Conservation (phyloP, 1,140 invertebrate species). For the Zaprionus tsacasi region DNA sequence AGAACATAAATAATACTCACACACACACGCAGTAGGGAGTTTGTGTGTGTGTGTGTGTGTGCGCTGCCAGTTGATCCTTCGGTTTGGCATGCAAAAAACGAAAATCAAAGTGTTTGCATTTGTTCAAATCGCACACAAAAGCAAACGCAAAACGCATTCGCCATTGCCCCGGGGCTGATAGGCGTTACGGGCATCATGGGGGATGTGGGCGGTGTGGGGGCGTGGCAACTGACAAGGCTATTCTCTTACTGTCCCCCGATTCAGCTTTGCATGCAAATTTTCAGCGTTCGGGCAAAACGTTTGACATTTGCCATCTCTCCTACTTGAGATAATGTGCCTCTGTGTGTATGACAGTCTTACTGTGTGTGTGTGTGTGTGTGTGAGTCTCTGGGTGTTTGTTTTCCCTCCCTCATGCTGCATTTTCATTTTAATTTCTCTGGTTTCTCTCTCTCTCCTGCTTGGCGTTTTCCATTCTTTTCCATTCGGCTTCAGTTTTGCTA, state of each 20-base stretch:
- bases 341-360: slow-evolving; percentile 22
- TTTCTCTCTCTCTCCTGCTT: neutral
- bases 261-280: slow-evolving; percentile 73
- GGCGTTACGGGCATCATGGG: no score
- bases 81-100: slow-evolving; percentile 37
- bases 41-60: slow-evolving; percentile 38
- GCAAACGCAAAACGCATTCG: slow-evolving; percentile 56
- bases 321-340: slow-evolving; percentile 71
- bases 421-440: slow-evolving; percentile 14
- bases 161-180: neutral
- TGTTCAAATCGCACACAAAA: slow-evolving; percentile 75
- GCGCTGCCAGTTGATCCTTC: slow-evolving; percentile 65
- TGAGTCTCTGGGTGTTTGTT: slow-evolving; percentile 2
- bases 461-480: slow-evolving; percentile 25
- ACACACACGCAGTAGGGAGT: slow-evolving; percentile 42
- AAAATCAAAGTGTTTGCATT: slow-evolving; percentile 83
- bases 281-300: slow-evolving; percentile 66
- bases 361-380: slow-evolving; percentile 3
- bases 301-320: slow-evolving; percentile 70
- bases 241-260: slow-evolving; percentile 30
- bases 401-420: neutral
- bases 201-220: slow-evolving; percentile 8
- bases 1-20: slow-evolving; percentile 81
- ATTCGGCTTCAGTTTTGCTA: slow-evolving; percentile 26
- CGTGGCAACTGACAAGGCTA: slow-evolving; percentile 43